Evolutionary conservation across 2,888 invertebrate species (phyloP).

Genomic region (Orthosia gothica): DNA sequence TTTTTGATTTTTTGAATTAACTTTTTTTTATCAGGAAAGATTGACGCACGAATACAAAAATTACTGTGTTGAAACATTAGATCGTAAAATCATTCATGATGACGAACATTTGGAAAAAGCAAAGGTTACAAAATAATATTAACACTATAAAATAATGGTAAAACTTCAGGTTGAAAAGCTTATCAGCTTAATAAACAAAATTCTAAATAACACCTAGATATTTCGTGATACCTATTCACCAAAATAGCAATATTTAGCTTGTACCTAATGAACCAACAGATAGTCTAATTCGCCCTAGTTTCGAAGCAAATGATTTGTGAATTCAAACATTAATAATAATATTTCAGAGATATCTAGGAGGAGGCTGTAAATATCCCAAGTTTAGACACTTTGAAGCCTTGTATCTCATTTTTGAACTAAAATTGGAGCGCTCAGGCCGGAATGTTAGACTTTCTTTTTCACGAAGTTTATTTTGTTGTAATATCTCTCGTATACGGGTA

Average conservation of each 20-base stretch:
- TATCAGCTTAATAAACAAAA: neutral
- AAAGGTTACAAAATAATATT: too few species aligned
- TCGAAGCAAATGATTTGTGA: slow-evolving; percentile 28
- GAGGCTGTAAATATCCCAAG: slow-evolving; percentile 44
- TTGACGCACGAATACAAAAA: too few species aligned
- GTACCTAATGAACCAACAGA: slow-evolving; percentile 19
- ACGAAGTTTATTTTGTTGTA: slow-evolving; percentile 5
- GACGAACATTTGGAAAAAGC: neutral
- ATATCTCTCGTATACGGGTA: neutral
- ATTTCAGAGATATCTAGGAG: slow-evolving; percentile 17
- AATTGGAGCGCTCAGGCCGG: neutral
- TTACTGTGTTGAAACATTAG: too few species aligned
- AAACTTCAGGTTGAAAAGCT: neutral
- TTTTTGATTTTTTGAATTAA: too few species aligned
- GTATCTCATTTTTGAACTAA: slow-evolving; percentile 27
- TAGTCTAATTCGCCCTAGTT: slow-evolving; percentile 19
- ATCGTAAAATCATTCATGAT: too few species aligned
- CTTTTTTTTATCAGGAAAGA: too few species aligned
- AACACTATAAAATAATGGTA: too few species aligned
- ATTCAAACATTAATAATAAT: slow-evolving; percentile 41
- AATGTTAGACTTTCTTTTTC: neutral
- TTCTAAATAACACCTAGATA: neutral
- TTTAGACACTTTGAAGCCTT: slow-evolving; percentile 33
- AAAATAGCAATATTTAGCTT: slow-evolving; percentile 17
- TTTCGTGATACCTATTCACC: neutral